Percentiles rank a stretch among this genome's conserved stretches.
phyloP scores from a whole-genome alignment of 2,797 vertebrate genomes.

The Pangasius larnaudii region DNA sequence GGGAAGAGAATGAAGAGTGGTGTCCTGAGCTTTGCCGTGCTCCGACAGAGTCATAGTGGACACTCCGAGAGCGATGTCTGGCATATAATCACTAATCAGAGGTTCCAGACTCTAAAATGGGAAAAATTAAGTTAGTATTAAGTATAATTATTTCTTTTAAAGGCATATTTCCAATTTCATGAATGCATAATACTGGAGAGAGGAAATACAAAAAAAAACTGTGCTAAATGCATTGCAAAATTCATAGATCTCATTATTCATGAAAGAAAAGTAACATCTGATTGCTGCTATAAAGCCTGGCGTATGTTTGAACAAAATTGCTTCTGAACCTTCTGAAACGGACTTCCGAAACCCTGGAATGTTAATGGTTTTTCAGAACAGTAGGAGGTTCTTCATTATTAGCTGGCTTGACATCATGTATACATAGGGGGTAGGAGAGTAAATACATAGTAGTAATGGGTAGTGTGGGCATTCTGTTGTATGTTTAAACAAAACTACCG shows the following conservation, averaged over 20 bases:
- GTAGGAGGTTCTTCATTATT: neutral
- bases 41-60: constrained; percentile 93
- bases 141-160: neutral
- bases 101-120: constrained; percentile 85
- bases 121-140: neutral
- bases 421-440: neutral
- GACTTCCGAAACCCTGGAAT: neutral
- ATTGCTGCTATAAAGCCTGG: neutral
- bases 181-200: neutral
- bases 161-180: neutral
- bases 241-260: neutral
- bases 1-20: constrained; percentile 71
- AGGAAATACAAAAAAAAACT: neutral
- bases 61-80: constrained; percentile 97
- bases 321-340: neutral
- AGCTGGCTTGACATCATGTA: neutral
- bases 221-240: neutral
- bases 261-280: neutral
- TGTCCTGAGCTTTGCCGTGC: constrained; percentile 83
- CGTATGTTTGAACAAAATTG: neutral
- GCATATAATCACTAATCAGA: constrained; percentile 93
- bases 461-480: neutral
- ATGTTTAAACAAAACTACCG: neutral
- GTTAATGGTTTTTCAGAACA: neutral
- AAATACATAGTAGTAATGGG: neutral